These are phyloP conservation scores for Polyergus mexicanus DNA, from an alignment of 1,140 invertebrate genomes.

Conservation along the genomic window DNA sequence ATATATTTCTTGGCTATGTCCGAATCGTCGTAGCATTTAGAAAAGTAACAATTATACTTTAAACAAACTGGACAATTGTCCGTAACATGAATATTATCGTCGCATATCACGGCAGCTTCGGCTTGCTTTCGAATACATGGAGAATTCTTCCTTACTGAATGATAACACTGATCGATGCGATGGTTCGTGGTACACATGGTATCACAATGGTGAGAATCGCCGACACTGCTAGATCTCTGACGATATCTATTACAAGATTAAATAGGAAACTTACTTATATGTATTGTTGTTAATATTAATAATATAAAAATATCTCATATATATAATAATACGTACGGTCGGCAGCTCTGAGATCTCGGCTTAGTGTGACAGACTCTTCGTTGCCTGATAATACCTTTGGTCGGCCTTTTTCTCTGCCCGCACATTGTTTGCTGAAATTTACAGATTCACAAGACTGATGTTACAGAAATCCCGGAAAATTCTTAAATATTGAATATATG, in stretches of 20 bases:
- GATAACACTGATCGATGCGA: conserved; percentile 29
- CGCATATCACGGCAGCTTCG: conserved; percentile 15
- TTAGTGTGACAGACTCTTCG: conserved; percentile 82
- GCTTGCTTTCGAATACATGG: not conserved
- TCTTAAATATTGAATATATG: not conserved
- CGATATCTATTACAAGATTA: not conserved
- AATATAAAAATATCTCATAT: not conserved
- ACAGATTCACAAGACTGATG: not conserved
- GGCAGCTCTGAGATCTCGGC: conserved; percentile 62
- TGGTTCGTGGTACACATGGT: not conserved
- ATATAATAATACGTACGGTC: conserved; percentile 67
- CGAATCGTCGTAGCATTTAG: conserved; percentile 32
- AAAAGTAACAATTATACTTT: conserved; percentile 82
- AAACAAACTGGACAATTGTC: conserved; percentile 82
- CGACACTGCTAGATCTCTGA: conserved; percentile 32
- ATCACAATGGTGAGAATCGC: conserved; percentile 6
- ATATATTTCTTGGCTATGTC: not conserved
- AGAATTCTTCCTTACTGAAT: not conserved
- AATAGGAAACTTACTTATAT: not conserved
- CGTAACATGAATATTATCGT: conserved; percentile 73
- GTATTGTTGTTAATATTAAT: not conserved
- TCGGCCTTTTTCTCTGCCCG: conserved; percentile 69
- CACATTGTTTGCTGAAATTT: conserved; percentile 60
- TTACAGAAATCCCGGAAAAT: not conserved
- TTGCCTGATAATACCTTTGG: conserved; percentile 80